Conservation (phyloP, 2,888 invertebrate genomes). For the Macrosoma leucophasiata region DNA sequence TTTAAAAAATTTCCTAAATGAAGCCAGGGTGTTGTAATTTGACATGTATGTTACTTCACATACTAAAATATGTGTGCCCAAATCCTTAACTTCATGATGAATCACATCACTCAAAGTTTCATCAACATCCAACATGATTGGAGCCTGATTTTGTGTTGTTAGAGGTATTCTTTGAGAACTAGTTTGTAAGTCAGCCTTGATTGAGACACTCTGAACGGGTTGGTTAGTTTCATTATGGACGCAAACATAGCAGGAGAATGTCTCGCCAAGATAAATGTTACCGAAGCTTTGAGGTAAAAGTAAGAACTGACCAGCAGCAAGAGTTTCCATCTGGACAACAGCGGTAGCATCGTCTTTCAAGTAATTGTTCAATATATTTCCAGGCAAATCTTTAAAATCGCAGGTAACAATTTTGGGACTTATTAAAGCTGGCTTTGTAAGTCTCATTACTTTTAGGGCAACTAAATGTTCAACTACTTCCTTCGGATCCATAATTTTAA, state of each 20-base stretch:
- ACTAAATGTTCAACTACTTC: conserved; percentile 78
- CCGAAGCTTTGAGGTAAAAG: conserved; percentile 97
- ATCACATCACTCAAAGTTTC: conserved; percentile 96
- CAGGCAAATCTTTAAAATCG: conserved; percentile 90
- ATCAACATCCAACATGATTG: conserved; percentile 80
- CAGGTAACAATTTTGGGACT: conserved; percentile 88
- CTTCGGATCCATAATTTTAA: conserved; percentile 74
- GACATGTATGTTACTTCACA: conserved; percentile 96
- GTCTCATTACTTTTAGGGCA: conserved; percentile 90
- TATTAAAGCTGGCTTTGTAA: conserved; percentile 93
- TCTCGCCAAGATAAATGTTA: conserved; percentile 98
- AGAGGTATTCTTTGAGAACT: conserved; percentile 90
- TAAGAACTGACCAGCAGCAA: conserved; percentile 92
- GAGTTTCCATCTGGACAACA: conserved; percentile 86
- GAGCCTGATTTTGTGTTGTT: conserved; percentile 80
- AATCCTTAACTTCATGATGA: conserved; percentile 99
- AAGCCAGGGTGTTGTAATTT: conserved; percentile 83
- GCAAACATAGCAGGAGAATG: conserved; percentile 97
- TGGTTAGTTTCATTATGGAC: conserved; percentile 96
- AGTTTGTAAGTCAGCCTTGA: conserved; percentile 97
- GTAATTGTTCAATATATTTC: conserved; percentile 85
- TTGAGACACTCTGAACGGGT: conserved; percentile 86
- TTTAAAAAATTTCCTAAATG: conserved; percentile 98
- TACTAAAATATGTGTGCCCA: conserved; percentile 97
- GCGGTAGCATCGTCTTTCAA: conserved; percentile 90